Percentiles rank a stretch among this genome's conserved stretches.
phyloP scores from a whole-genome alignment of 2,888 invertebrate genomes.

The Gnatocerus cornutus region DNA sequence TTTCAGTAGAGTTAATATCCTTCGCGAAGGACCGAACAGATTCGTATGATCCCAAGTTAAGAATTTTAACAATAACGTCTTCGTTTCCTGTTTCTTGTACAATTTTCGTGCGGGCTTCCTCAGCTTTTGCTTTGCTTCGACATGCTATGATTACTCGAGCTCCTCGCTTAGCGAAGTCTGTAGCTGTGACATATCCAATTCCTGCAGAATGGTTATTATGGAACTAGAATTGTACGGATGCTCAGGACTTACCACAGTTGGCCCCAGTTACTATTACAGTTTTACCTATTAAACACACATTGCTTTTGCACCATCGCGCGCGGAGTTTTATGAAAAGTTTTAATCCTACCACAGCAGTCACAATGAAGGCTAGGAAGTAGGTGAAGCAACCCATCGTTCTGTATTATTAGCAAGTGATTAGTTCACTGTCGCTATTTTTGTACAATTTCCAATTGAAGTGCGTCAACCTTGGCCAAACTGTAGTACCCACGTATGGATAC shows the following conservation, averaged over 20 bases:
- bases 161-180: conserved; percentile 71
- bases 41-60: conserved; percentile 73
- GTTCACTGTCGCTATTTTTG: too few species aligned
- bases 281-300: conserved; percentile 1
- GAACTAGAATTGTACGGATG: background rate
- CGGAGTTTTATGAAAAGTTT: background rate
- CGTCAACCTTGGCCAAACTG: too few species aligned
- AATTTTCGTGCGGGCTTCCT: conserved; percentile 61
- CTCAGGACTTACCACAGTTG: conserved; percentile 8
- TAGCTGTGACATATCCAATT: conserved; percentile 62
- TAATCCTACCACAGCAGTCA: background rate
- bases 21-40: conserved; percentile 77
- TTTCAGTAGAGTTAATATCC: conserved; percentile 73
- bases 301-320: background rate
- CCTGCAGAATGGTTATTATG: background rate
- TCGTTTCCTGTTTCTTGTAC: conserved; percentile 62
- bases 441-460: too few species aligned
- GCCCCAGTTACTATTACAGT: conserved; percentile 4
- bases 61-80: conserved; percentile 67
- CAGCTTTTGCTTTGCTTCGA: conserved; percentile 64
- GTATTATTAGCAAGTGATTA: background rate
- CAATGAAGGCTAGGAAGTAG: background rate
- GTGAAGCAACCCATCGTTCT: background rate
- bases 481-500: too few species aligned
- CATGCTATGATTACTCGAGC: conserved; percentile 74